Evolutionary conservation across 2,113 vertebrate genomes (phyloP), one percentile per base, ranked within the genome.

Genomic region (Melanostigma gelatinosum): DNA sequence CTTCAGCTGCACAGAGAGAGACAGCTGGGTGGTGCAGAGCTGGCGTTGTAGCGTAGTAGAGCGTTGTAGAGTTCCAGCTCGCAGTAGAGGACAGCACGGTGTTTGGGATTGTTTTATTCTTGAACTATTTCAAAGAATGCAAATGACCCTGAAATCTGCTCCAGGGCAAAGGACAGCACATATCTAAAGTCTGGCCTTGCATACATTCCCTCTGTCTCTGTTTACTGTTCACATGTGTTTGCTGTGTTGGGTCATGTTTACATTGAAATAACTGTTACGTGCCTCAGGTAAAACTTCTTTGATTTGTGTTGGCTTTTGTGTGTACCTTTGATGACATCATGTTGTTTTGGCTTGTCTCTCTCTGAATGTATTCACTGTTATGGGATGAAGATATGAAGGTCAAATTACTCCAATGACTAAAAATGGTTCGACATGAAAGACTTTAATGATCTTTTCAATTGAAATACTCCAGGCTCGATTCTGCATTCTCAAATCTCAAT

Each of bases 141-240:
- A 88, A 91, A 91, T 81, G 66, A 89, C 60, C 52, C 67, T 20
- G 82, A 90, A 86, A 88, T 82, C 54, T 69, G 75, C 88, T 83
- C 0, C 32, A 72, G 83, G 92, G 55, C 15, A 24, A 83, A 20
- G 76, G 69, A 63, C 58, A 63, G 15, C 15, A 12, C 55, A 38
- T 72, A 79, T 89, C 77, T 80, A 7, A 18, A 55, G 80, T 81
- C 73, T 72, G 44, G 8, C 77, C 68, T 52, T 71, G 67, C 24
- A 78, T 76, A 67, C 52, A 57, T 29, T 20, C 10, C 24, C n/a
- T 75, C 22, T 13, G n/a, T 27, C 11, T 18, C 57, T 65, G 55
- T 80, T 70, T 75, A 13, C 34, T 61, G 50, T 74, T 46, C 42
- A 34, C 44, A 61, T 46, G 54, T 58, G 83, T 71, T 34, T 58